These are phyloP conservation scores for Fragum whitleyi DNA, from an alignment of 2,888 invertebrate genomes.

Conservation along the genomic window DNA sequence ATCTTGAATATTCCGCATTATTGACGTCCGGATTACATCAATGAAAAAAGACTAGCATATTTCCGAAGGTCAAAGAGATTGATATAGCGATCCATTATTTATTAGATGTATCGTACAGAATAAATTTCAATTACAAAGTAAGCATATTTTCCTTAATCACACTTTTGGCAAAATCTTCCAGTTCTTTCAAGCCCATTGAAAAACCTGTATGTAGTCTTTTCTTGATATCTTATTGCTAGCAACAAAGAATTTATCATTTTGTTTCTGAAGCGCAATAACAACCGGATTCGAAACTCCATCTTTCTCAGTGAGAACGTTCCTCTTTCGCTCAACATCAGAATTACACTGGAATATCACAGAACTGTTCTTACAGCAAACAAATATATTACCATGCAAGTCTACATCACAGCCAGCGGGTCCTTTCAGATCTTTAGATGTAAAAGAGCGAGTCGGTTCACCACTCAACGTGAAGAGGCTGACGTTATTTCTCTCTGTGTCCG, in stretches of 20 bases:
- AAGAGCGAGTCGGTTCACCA: conserved; percentile 36
- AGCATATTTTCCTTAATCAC: too few species aligned
- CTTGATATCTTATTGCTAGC: not conserved
- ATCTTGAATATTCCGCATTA: too few species aligned
- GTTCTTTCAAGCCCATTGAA: not conserved
- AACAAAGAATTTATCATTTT: not conserved
- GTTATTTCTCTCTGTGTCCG: conserved; percentile 37
- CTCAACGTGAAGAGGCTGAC: conserved; percentile 34
- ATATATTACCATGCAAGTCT: conserved; percentile 42
- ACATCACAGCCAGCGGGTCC: conserved; percentile 46
- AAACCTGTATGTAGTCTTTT: not conserved
- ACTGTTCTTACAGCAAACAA: conserved; percentile 37
- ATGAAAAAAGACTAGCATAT: too few species aligned
- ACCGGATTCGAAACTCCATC: not conserved
- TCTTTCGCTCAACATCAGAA: not conserved
- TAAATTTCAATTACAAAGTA: too few species aligned
- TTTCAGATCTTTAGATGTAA: conserved; percentile 37
- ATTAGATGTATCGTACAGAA: too few species aligned
- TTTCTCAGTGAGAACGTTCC: not conserved
- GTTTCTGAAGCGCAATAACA: not conserved
- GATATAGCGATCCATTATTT: too few species aligned
- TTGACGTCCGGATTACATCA: too few species aligned
- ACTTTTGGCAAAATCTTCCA: too few species aligned
- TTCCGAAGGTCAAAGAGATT: too few species aligned
- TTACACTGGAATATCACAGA: conserved; percentile 8